These are phyloP conservation scores for Actinia tenebrosa DNA, from an alignment of 64 coral and sea anemone species.

Conservation along the genomic window DNA sequence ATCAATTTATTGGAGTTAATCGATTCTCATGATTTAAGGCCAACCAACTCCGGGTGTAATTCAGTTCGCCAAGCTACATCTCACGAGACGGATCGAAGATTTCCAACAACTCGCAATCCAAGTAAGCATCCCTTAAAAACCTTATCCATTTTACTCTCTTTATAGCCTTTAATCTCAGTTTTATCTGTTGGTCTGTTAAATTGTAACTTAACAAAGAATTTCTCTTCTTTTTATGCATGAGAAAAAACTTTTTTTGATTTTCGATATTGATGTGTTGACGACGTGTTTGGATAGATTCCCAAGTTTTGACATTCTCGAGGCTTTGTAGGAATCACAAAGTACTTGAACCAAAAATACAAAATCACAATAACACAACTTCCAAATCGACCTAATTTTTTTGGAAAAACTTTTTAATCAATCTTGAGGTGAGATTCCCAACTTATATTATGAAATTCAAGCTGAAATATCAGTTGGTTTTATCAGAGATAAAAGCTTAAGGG, in stretches of 20 bases:
- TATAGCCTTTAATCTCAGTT: slow-evolving; percentile 17
- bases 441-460: slow-evolving; percentile 93
- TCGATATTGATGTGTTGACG: neutral
- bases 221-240: slow-evolving; percentile 20
- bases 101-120: neutral
- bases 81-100: slow-evolving; percentile 14
- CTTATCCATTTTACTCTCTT: neutral
- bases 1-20: slow-evolving; percentile 97
- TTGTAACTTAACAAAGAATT: slow-evolving; percentile 32
- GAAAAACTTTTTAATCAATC: slow-evolving; percentile 64
- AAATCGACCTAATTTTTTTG: slow-evolving; percentile 45
- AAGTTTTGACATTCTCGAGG: neutral
- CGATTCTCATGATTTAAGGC: slow-evolving; percentile 67
- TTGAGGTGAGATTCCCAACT: slow-evolving; percentile 61
- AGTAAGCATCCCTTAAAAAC: slow-evolving; percentile 4
- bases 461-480: slow-evolving; percentile 78
- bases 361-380: slow-evolving; percentile 40
- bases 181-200: slow-evolving; percentile 17
- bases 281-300: neutral
- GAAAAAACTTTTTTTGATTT: slow-evolving; percentile 20
- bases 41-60: slow-evolving; percentile 35
- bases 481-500: slow-evolving; percentile 69
- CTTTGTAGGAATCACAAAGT: neutral
- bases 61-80: slow-evolving; percentile 33
- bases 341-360: neutral